Evolutionary conservation across 1,140 invertebrate species (phyloP), one percentile per base, ranked within the genome.

Genomic region (Drosophila repleta): DNA sequence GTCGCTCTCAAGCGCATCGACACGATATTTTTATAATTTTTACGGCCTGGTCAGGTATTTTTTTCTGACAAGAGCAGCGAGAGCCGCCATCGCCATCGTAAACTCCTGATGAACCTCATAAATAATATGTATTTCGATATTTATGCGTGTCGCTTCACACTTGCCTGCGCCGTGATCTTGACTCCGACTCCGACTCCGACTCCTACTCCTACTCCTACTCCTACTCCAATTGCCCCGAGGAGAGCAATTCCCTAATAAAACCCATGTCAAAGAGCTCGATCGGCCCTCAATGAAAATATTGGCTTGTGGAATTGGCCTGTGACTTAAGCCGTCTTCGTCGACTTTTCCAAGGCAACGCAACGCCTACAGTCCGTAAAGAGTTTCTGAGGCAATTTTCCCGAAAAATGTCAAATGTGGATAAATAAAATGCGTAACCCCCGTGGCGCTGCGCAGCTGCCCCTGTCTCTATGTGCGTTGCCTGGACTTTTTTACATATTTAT

Each of bases 51-150:
- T 75, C 72, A 69, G 79, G 83, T 82, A 82, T 76, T 76, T 57
- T 68, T 69, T 64, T 65, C 49, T 57, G 79, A 4, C 24, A 26
- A 4, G 29, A 29, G 29, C 29, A 8, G 24, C 7, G 29, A 29
- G n/a, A n/a, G n/a, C n/a, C n/a, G n/a, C n/a, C n/a, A n/a, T n/a
- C n/a, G 71, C 66, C 76, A 69, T 85, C 82, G 83, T 87, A 87
- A 87, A 87, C 83, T 87, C 83, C 83, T 87, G 83, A 87, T 87
- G 83, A 88, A 88, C 79, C 71, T 87, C 83, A 87, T 87, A 87
- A 87, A 87, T 87, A 87, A 87, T 87, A 87, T 83, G 68, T 88
- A 64, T 83, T 87, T 79, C 83, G 79, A 88, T 88, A 88, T 83
- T 83, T 87, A 88, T 88, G 74, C 72, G 69, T 76, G 75, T 79